Base-by-base conservation (phyloP, 2,888 invertebrate genomes). In the Litoditis marina region DNA sequence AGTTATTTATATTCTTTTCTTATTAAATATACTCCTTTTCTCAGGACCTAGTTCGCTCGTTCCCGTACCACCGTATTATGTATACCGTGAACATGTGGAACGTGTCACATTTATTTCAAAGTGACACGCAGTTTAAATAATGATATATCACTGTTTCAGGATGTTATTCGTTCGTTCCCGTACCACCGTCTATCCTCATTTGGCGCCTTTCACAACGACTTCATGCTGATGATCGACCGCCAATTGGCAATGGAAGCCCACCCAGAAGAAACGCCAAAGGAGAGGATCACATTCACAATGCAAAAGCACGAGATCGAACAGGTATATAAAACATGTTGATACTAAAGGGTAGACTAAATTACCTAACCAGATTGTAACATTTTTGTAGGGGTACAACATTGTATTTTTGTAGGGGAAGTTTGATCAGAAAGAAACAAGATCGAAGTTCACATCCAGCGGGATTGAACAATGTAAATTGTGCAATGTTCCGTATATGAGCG, bases 141-240 rank as follows among this genome's bases (percentile, higher is more conserved):
- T 8, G 44, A 5, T 3, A 22, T 5, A 5, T 8, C n/a, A n/a
- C n/a, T n/a, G 32, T 52, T 83, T n/a, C 76, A 86, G 85, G 84
- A 85, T 73, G 80, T 83, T 11, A 76, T 85, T 51, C 90, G 90
- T 2, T 88, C 91, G 55, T 93, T 94, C 84, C 90, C 92, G 51
- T 94, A 93, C 84, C 89, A 89, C 34, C 89, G 90, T 60, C 91
- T 96, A 19, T 90, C 94, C 63, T 91, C 94, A 0, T 96, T 96
- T 82, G 96, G 96, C 2, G 95, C 94, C 30, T 90, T 92, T 77
- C 90, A 92, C 85, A 93, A 94, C 81, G 94, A 96, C 82, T 91
- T 96, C 78, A 95, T 96, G 95, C 87, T 96, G 79, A 91, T 95
- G 1, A 92, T 94, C 28, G 65, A 69, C 13, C 63, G 73, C 8